These are phyloP conservation scores for Vanessa tameamea DNA, from an alignment of 1,140 invertebrate genomes.

Conservation along the genomic window DNA sequence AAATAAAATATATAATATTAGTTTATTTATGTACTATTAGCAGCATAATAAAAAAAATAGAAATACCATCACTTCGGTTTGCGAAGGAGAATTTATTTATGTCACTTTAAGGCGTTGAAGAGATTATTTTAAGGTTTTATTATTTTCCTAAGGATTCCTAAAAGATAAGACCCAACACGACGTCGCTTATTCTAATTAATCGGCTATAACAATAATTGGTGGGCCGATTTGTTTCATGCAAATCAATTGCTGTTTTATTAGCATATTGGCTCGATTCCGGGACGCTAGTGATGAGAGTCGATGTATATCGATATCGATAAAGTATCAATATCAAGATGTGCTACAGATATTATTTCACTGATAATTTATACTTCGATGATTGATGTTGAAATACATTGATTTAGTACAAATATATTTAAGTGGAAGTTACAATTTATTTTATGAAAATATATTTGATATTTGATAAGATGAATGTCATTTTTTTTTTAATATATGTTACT, in stretches of 20 bases:
- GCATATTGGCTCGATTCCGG: constrained; percentile 49
- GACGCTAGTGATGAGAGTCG: constrained; percentile 35
- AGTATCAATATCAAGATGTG: neutral
- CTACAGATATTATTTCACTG: neutral
- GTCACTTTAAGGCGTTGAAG: too few relatives aligned
- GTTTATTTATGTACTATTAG: too few relatives aligned
- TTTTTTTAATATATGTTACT: too few relatives aligned
- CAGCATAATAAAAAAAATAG: too few relatives aligned
- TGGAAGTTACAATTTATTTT: too few relatives aligned
- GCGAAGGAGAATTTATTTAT: too few relatives aligned
- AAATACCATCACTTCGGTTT: too few relatives aligned
- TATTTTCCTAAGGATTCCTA: constrained; percentile 12
- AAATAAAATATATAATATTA: too few relatives aligned
- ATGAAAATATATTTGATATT: too few relatives aligned
- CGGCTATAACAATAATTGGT: constrained; percentile 59
- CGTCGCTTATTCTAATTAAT: constrained; percentile 60
- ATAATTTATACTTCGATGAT: too few relatives aligned
- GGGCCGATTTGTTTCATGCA: constrained; percentile 65
- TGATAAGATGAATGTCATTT: too few relatives aligned
- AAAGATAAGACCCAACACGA: constrained; percentile 47
- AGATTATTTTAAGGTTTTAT: neutral
- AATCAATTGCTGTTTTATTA: constrained; percentile 58
- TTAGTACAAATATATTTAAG: too few relatives aligned
- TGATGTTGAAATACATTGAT: neutral
- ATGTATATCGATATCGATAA: constrained; percentile 40